A percentile compares a stretch with the other conserved stretches of the same genome.
phyloP scores from a whole-genome alignment of 2,888 invertebrate genomes.

The Monochamus alternatus region DNA sequence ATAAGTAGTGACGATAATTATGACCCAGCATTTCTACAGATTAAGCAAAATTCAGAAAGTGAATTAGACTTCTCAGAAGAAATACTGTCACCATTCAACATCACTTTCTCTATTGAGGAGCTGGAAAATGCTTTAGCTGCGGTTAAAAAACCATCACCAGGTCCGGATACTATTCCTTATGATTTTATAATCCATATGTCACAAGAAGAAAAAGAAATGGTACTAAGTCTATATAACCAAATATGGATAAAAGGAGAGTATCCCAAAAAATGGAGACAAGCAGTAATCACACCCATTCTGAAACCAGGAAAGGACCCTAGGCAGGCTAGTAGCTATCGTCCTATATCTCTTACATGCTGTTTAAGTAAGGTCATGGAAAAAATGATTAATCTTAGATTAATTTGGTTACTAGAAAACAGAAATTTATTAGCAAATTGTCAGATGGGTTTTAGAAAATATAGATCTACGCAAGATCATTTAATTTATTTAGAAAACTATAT shows the following conservation, averaged over 20 bases:
- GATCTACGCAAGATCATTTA: constrained; percentile 9
- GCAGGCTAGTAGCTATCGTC: background rate
- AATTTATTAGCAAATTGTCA: background rate
- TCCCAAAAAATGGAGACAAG: background rate
- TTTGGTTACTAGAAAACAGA: constrained; percentile 7
- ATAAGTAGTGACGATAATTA: background rate
- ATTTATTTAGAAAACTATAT: constrained; percentile 4
- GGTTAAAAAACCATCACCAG: background rate
- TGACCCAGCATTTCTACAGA: background rate
- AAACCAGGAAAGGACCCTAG: constrained; percentile 4
- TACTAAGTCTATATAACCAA: background rate
- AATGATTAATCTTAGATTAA: constrained; percentile 15
- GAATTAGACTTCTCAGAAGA: background rate
- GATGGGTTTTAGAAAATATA: constrained; percentile 12
- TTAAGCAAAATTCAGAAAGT: background rate
- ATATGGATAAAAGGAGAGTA: background rate
- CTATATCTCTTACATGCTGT: constrained; percentile 14
- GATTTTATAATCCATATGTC: background rate
- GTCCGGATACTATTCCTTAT: background rate
- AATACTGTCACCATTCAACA: background rate
- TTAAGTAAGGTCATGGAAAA: constrained; percentile 8
- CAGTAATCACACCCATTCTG: background rate
- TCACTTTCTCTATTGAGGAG: background rate
- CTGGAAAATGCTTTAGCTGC: constrained; percentile 18
- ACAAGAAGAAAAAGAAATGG: background rate